A percentile compares a stretch with the other conserved stretches of the same genome.
Evolutionary conservation across 2,888 invertebrate species (phyloP).

Genomic region (Nomada fabriciana): DNA sequence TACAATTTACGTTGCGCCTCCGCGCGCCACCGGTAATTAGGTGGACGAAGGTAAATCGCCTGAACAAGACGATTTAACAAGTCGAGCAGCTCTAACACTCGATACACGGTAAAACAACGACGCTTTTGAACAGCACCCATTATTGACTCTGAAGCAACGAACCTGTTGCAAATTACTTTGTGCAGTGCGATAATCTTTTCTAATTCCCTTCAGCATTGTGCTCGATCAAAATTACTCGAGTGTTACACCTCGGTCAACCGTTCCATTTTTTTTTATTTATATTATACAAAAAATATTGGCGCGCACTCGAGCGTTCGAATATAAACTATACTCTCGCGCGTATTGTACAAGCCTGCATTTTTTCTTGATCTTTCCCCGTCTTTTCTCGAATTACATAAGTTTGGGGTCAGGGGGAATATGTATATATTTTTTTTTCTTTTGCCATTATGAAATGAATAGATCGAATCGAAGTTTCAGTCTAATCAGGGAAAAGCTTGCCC

Average conservation of each 20-base stretch:
- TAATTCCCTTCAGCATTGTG: neutral
- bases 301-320: slow-evolving; percentile 56
- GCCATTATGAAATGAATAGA: neutral
- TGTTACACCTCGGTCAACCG: neutral
- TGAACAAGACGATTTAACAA: neutral
- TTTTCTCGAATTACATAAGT: slow-evolving; percentile 10
- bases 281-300: slow-evolving; percentile 71
- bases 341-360: slow-evolving; percentile 64
- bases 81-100: neutral
- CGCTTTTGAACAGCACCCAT: slow-evolving; percentile 56
- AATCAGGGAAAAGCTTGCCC: neutral
- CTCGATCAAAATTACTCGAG: neutral
- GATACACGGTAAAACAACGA: slow-evolving; percentile 29
- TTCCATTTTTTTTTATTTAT: slow-evolving; percentile 22
- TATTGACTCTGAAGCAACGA: slow-evolving; percentile 57
- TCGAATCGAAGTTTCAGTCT: neutral
- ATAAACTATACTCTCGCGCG: slow-evolving; percentile 71
- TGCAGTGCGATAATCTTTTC: slow-evolving; percentile 16
- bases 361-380: slow-evolving; percentile 18
- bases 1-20: slow-evolving; percentile 21
- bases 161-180: slow-evolving; percentile 18
- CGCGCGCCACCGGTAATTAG: neutral
- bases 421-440: neutral
- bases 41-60: too few species aligned
- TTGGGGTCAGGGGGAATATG: neutral